phyloP scores from a whole-genome alignment of 2,797 vertebrate species.

The Falco naumanni region DNA sequence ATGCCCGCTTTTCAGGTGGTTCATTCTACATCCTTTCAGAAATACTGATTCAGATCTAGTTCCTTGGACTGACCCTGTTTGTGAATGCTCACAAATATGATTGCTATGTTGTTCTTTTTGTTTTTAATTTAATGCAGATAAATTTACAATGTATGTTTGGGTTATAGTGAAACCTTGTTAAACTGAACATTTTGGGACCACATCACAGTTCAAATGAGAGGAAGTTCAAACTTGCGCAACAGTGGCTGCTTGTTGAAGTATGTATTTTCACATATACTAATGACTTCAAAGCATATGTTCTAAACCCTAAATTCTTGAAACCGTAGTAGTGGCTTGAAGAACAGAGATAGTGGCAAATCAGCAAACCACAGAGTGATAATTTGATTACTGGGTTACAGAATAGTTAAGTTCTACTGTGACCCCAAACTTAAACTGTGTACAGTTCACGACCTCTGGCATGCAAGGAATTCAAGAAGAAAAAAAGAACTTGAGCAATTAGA shows the following conservation, averaged over 20 bases:
- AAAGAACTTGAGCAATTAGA: not conserved
- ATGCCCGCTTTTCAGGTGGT: not conserved
- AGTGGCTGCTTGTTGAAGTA: not conserved
- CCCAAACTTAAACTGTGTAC: not conserved
- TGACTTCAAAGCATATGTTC: not conserved
- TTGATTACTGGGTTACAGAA: constrained; percentile 4
- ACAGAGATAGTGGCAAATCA: not conserved
- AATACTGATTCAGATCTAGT: not conserved
- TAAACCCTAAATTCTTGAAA: not conserved
- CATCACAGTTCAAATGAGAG: not conserved
- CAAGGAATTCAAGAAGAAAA: not conserved
- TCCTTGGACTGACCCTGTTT: not conserved
- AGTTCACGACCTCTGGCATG: not conserved
- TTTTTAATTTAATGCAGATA: not conserved
- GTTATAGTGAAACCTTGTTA: not conserved
- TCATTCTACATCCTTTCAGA: not conserved
- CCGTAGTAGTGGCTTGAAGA: not conserved
- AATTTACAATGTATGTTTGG: not conserved
- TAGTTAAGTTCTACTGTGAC: not conserved
- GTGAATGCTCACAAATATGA: not conserved
- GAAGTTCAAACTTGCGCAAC: constrained; percentile 30
- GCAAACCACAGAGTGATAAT: constrained; percentile 28
- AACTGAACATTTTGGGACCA: not conserved
- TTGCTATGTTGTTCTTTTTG: not conserved
- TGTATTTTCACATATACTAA: not conserved